Conservation (phyloP, 2,113 vertebrate species). For the Zapus hudsonius region DNA sequence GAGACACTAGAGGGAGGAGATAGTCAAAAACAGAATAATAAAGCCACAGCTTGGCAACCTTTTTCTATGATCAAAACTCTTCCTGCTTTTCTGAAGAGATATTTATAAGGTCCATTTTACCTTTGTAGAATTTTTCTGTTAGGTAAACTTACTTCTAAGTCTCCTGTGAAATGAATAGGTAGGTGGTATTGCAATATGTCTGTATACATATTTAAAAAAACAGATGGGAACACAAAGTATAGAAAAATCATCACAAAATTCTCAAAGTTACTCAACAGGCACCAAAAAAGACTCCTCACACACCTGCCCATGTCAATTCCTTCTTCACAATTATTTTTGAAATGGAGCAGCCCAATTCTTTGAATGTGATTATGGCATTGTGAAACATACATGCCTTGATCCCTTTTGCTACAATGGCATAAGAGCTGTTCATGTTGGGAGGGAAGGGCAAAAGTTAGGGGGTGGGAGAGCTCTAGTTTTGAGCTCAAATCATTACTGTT, state of each 20-base stretch:
- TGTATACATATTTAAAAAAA: not conserved
- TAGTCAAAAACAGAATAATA: not conserved
- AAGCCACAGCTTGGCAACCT: not conserved
- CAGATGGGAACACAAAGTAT: constrained; percentile 28
- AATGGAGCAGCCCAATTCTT: constrained; percentile 28
- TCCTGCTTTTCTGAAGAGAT: constrained; percentile 35
- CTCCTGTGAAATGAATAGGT: constrained; percentile 9
- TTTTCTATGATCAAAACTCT: not conserved
- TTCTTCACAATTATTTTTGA: constrained; percentile 46
- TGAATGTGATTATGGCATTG: constrained; percentile 14
- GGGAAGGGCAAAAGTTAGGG: constrained; percentile 14
- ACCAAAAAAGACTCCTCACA: constrained; percentile 33
- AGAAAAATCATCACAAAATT: constrained; percentile 30
- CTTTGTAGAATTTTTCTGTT: constrained; percentile 34
- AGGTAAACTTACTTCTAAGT: constrained; percentile 36
- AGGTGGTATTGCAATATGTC: constrained; percentile 35
- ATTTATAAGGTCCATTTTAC: constrained; percentile 5
- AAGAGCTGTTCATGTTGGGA: not conserved
- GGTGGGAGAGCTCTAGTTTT: constrained; percentile 25
- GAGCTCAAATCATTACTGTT: constrained; percentile 47
- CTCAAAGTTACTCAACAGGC: not conserved
- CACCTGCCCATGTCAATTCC: constrained; percentile 6
- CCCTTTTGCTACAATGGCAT: constrained; percentile 11
- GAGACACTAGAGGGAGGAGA: not conserved
- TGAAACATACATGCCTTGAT: constrained; percentile 48